Evolutionary conservation across 2,113 vertebrate genomes (phyloP).

Genomic region (Marmota monax): DNA sequence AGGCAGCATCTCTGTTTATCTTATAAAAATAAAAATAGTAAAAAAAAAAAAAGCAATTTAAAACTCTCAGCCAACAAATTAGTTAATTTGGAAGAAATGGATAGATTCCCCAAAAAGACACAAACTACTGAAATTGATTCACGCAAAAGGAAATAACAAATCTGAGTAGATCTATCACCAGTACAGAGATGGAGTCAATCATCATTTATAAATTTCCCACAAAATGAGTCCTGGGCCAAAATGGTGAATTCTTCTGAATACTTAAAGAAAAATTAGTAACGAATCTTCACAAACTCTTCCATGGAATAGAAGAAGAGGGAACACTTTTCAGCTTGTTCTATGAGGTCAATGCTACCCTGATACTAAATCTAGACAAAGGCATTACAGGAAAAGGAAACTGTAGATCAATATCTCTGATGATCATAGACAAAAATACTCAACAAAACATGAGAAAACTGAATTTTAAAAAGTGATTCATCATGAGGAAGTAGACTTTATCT

Average conservation of each 20-base stretch:
- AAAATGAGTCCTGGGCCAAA: background rate
- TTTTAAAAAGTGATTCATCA: slow-evolving; percentile 40
- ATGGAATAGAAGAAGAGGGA: background rate
- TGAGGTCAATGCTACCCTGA: background rate
- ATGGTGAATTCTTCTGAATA: background rate
- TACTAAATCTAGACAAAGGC: background rate
- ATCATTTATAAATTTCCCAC: background rate
- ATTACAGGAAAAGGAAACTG: slow-evolving; percentile 22
- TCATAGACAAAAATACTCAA: background rate
- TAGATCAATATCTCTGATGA: background rate
- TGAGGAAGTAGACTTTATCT: slow-evolving; percentile 11
- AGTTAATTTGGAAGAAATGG: background rate
- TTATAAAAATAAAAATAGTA: background rate
- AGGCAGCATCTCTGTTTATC: background rate
- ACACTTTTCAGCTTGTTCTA: background rate
- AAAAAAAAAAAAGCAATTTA: background rate
- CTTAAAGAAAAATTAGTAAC: background rate
- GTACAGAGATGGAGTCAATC: background rate
- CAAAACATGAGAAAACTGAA: slow-evolving; percentile 3
- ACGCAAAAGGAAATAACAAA: slow-evolving; percentile 1
- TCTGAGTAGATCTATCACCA: background rate
- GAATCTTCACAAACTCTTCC: background rate
- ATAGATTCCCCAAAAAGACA: slow-evolving; percentile 2
- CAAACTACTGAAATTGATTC: slow-evolving; percentile 4
- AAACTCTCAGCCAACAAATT: background rate